Evolutionary conservation across 2,888 invertebrate species (phyloP), one percentile per base, ranked within the genome.

Genomic region (Ennomos fuscantarius): DNA sequence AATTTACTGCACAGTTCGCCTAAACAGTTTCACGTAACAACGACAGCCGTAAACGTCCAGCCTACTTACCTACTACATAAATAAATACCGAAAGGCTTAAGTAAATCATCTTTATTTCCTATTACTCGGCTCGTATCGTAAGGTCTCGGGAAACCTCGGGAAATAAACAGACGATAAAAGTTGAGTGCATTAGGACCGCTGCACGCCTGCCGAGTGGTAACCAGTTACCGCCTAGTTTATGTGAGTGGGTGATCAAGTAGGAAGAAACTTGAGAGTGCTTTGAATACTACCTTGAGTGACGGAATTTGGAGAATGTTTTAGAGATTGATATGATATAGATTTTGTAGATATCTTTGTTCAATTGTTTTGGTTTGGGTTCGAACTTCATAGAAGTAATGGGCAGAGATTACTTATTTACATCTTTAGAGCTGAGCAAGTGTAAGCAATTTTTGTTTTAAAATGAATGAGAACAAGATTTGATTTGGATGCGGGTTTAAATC

Each of bases 141-240:
- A 52, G 46, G 39, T 46, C 49, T 48, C 45, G 53, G 43, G 39
- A 49, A 58, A 53, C 45, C 53, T 45, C 41, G 41, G 47, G 40
- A 51, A 54, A 63, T 66, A 64, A 69, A 71, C 65, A 40, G 53
- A 54, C 74, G 70, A 79, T 82, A 81, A 84, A 80, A 76, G 69
- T 69, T 69, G 72, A 78, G 79, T 80, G 78, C 78, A 80, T 78
- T 72, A 76, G 70, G 67, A 76, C 73, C 72, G 75, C 65, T 74
- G 74, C 74, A 70, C 69, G 68, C 62, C 47, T 51, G 60, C 57
- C 43, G 62, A 67, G 62, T 60, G 65, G 64, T 56, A 52, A 55
- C 57, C 40, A 39, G 52, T 53, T 53, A 49, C 55, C 64, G 62
- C 60, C 63, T 62, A 68, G 64, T 62, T 60, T 62, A 57, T 59